Evolutionary conservation across 2,113 vertebrate species (phyloP).

Genomic region (Ammodytes marinus): DNA sequence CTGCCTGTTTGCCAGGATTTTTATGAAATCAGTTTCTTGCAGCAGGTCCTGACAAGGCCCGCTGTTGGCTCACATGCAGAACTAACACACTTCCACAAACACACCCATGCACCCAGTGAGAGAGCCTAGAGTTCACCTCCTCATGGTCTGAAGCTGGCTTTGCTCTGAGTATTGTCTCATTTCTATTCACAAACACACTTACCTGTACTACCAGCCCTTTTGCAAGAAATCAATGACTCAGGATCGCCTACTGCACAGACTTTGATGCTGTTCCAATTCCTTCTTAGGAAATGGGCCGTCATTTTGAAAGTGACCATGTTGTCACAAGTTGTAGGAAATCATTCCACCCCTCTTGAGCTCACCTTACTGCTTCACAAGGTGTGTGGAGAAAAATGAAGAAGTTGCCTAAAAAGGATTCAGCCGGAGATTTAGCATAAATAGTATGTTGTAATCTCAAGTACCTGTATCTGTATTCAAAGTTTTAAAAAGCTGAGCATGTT

Average conservation of each 20-base stretch:
- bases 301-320: not conserved
- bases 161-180: not conserved
- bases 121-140: not conserved
- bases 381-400: not conserved
- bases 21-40: constrained; percentile 7
- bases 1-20: constrained; percentile 8
- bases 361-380: not conserved
- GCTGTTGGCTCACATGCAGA: constrained; percentile 14
- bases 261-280: not conserved
- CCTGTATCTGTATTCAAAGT: too few relatives aligned
- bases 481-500: too few relatives aligned
- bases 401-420: not conserved
- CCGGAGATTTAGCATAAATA: not conserved
- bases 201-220: not conserved
- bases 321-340: not conserved
- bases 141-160: not conserved
- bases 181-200: not conserved
- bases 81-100: constrained; percentile 1
- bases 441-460: not conserved
- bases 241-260: not conserved
- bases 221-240: constrained; percentile 20
- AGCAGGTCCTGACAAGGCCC: constrained; percentile 49
- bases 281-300: not conserved
- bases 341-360: not conserved
- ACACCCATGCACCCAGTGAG: constrained; percentile 13